phyloP scores from a whole-genome alignment of 2,888 invertebrate species.

The Pomacea canaliculata region DNA sequence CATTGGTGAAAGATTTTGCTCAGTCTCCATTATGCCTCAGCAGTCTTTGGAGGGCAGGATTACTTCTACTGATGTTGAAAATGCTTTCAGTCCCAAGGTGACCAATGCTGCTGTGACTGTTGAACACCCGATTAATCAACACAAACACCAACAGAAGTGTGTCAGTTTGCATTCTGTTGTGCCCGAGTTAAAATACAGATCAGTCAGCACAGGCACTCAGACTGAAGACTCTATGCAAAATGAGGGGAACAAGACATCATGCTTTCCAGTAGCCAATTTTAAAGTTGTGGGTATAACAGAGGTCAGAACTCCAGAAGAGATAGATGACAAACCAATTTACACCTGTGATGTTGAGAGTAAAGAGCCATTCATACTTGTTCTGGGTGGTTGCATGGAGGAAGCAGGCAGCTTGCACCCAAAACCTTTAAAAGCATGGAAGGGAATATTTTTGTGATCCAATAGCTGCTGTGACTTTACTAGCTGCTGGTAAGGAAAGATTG shows the following conservation, averaged over 20 bases:
- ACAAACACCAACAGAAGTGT: too few species aligned
- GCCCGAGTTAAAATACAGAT: background rate
- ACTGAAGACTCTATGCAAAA: background rate
- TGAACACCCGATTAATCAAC: background rate
- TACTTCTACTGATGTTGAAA: background rate
- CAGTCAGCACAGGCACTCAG: background rate
- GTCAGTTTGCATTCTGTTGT: background rate
- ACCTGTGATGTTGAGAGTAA: background rate
- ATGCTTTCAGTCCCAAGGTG: background rate
- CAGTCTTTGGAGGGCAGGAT: background rate
- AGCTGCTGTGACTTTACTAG: background rate
- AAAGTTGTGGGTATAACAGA: background rate
- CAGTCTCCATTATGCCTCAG: background rate
- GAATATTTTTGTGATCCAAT: conserved; percentile 26
- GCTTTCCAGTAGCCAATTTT: background rate
- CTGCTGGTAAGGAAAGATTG: too few species aligned
- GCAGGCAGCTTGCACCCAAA: conserved; percentile 38
- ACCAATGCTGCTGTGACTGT: background rate
- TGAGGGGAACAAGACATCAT: background rate
- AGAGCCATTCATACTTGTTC: conserved; percentile 38
- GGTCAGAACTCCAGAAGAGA: too few species aligned
- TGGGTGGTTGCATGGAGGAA: conserved; percentile 48
- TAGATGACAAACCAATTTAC: background rate
- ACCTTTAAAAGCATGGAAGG: conserved; percentile 46
- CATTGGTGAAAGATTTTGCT: background rate